A percentile compares a stretch with the other conserved stretches of the same genome.
Conservation (phyloP, 2,888 invertebrate genomes). For the Latrodectus elegans region DNA sequence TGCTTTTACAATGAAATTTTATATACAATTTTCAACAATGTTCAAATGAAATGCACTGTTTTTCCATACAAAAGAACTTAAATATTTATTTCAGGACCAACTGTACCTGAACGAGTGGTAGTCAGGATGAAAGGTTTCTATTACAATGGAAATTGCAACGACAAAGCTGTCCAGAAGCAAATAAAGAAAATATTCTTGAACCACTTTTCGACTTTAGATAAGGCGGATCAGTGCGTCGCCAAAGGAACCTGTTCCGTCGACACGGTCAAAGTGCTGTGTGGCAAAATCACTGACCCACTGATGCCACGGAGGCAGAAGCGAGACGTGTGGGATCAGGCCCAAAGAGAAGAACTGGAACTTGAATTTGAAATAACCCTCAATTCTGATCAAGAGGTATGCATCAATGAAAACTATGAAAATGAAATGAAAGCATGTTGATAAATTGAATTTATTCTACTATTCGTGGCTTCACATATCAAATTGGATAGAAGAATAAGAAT, state of each 20-base stretch:
- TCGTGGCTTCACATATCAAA: no score
- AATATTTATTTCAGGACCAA: constrained; percentile 4
- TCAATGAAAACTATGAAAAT: no score
- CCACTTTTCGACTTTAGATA: constrained; percentile 6
- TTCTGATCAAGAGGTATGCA: constrained; percentile 43
- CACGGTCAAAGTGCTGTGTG: constrained; percentile 28
- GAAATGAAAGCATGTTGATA: no score
- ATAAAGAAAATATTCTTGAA: constrained; percentile 42
- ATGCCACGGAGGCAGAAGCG: not conserved
- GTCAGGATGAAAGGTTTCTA: constrained; percentile 34
- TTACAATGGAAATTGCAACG: constrained; percentile 51
- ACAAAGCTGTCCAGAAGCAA: constrained; percentile 19
- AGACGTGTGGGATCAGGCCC: constrained; percentile 29
- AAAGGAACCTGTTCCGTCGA: constrained; percentile 24
- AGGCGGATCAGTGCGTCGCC: not conserved
- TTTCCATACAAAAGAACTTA: not conserved
- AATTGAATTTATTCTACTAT: no score
- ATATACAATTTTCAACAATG: no score
- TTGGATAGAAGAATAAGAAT: no score
- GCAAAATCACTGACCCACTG: constrained; percentile 1
- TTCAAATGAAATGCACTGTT: not conserved
- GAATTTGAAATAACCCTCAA: constrained; percentile 62
- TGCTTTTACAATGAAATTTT: no score
- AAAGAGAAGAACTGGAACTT: constrained; percentile 37
- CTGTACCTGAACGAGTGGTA: constrained; percentile 13